Percentiles rank a stretch among this genome's conserved stretches.
These are phyloP conservation scores for Condylura cristata DNA, from an alignment of 2,113 vertebrate genomes.

Conservation along the genomic window DNA sequence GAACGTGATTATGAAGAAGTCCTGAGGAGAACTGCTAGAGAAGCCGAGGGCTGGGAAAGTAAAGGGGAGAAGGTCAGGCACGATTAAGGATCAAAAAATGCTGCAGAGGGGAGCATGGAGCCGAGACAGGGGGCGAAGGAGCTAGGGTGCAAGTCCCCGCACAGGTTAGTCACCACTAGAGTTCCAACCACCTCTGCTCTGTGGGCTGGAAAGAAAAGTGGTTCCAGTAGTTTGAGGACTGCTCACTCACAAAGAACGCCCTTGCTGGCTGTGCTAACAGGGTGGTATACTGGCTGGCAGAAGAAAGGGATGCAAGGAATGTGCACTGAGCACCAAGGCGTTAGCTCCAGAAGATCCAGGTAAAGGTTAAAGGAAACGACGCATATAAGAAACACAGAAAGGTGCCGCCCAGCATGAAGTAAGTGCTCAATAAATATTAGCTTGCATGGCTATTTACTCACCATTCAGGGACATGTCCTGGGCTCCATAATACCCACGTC, in stretches of 20 bases:
- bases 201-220: not conserved
- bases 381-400: not conserved
- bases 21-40: not conserved
- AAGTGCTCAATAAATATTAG: not conserved
- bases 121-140: not conserved
- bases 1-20: not conserved
- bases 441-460: not conserved
- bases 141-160: not conserved
- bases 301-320: not conserved
- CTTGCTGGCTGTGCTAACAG: not conserved
- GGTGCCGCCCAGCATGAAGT: rapidly evolving
- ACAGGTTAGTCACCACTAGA: not conserved
- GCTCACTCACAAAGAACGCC: not conserved
- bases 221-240: not conserved
- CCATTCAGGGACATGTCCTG: not conserved
- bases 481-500: not conserved
- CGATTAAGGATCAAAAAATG: not conserved
- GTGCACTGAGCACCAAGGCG: not conserved
- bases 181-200: not conserved
- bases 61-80: not conserved
- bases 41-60: not conserved
- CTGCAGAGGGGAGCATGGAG: not conserved
- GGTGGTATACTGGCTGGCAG: not conserved
- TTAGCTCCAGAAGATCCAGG: rapidly evolving
- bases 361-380: not conserved